Percentiles rank a stretch among this genome's conserved stretches.
Evolutionary conservation across 2,797 vertebrate species (phyloP).

Genomic region (Xenopus petersii): DNA sequence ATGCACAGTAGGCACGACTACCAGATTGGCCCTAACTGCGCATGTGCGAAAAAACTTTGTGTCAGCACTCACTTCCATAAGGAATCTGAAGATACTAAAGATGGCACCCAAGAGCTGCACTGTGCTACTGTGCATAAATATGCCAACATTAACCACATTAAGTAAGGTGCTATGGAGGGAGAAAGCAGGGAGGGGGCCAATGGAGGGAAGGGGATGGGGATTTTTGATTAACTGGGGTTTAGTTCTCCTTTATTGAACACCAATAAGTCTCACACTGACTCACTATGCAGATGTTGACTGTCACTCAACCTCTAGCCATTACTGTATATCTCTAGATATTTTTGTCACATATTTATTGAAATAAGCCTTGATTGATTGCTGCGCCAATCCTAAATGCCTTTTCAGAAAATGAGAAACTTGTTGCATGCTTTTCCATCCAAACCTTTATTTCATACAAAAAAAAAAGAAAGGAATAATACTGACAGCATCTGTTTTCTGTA

Average conservation of each 20-base stretch:
- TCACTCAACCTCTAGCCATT: not conserved
- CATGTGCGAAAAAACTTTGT: too few relatives aligned
- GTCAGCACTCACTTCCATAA: too few relatives aligned
- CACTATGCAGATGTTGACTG: slow-evolving; percentile 28
- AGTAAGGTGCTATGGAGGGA: too few relatives aligned
- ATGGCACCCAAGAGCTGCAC: too few relatives aligned
- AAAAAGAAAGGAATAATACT: slow-evolving; percentile 17
- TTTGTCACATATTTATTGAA: slow-evolving; percentile 16
- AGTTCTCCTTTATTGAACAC: slow-evolving; percentile 3
- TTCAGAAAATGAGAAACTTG: slow-evolving; percentile 18
- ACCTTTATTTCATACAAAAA: slow-evolving; percentile 1
- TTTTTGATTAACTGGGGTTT: too few relatives aligned
- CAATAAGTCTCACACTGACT: slow-evolving; percentile 22
- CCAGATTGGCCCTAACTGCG: too few relatives aligned
- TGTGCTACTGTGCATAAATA: too few relatives aligned
- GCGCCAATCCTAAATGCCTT: slow-evolving; percentile 6
- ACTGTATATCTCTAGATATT: slow-evolving; percentile 13
- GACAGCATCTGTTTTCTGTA: slow-evolving; percentile 40
- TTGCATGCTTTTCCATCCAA: slow-evolving; percentile 3
- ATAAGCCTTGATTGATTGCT: slow-evolving; percentile 40
- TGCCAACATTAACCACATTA: too few relatives aligned
- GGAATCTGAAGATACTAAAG: too few relatives aligned
- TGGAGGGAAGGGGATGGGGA: not conserved
- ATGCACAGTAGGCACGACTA: too few relatives aligned
- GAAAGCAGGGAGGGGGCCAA: too few relatives aligned